Conservation (phyloP, 2,888 invertebrate species). For the Pachliopta kotzebuea region DNA sequence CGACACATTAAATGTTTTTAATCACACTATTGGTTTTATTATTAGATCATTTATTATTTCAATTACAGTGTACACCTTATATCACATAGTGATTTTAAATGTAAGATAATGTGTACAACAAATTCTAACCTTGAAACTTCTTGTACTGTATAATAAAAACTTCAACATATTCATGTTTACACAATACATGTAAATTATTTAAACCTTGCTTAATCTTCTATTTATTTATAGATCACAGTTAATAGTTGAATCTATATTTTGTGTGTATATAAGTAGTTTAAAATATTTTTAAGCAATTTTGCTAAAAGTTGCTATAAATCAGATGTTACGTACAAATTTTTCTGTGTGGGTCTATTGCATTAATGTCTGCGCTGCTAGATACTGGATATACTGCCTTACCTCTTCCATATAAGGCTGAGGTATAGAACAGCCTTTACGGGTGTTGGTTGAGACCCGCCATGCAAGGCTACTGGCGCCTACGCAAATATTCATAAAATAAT, state of each 20-base stretch:
- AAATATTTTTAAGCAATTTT: background rate
- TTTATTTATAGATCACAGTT: background rate
- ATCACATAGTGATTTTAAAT: too few species aligned
- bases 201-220: background rate
- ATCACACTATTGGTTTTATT: background rate
- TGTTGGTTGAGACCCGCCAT: slow-evolving; percentile 41
- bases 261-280: background rate
- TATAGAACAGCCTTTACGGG: slow-evolving; percentile 52
- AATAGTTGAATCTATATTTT: background rate
- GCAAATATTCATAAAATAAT: slow-evolving; percentile 37
- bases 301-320: background rate
- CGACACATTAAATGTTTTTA: background rate
- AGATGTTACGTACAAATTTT: background rate
- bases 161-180: slow-evolving; percentile 1
- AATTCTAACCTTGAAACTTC: slow-evolving; percentile 22
- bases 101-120: too few species aligned
- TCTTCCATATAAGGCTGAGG: slow-evolving; percentile 53
- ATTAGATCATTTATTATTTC: background rate
- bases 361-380: slow-evolving; percentile 12
- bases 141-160: slow-evolving; percentile 10
- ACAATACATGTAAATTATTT: background rate
- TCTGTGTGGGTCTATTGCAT: slow-evolving; percentile 19
- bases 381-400: slow-evolving; percentile 29
- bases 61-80: background rate
- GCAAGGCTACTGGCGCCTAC: slow-evolving; percentile 64